Percentiles rank a stretch among this genome's conserved stretches.
Evolutionary conservation across 1,140 invertebrate genomes (phyloP).

Genomic region (Drosophila pandora): DNA sequence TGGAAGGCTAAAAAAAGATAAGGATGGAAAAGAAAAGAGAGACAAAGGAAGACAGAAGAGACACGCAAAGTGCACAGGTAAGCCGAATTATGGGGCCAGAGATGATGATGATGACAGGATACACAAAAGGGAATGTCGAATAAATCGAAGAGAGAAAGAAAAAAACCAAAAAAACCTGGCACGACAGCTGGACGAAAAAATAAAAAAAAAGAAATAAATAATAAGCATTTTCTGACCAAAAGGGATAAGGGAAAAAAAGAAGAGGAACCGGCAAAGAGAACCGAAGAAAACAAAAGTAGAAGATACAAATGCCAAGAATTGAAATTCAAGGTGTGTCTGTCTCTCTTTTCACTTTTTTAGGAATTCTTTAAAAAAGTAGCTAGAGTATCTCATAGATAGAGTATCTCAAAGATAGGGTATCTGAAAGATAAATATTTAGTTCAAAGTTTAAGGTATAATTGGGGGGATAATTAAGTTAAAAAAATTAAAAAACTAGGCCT

Average conservation of each 20-base stretch:
- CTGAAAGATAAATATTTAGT: too few relatives aligned
- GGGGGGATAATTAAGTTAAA: neutral
- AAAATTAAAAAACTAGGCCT: too few relatives aligned
- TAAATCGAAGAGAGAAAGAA: conserved; percentile 12
- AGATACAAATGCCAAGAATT: conserved; percentile 22
- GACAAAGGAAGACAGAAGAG: conserved; percentile 18
- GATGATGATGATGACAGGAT: conserved; percentile 69
- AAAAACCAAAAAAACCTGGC: conserved; percentile 25
- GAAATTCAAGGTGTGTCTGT: conserved; percentile 60
- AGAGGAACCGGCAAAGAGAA: conserved; percentile 9
- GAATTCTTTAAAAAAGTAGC: neutral
- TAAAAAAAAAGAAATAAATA: conserved; percentile 3
- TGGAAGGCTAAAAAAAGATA: conserved; percentile 21
- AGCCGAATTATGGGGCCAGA: conserved; percentile 49
- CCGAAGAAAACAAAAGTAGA: neutral
- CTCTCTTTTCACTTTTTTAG: conserved; percentile 25
- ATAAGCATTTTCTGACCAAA: conserved; percentile 22
- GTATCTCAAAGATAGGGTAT: too few relatives aligned
- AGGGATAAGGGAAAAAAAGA: conserved; percentile 11
- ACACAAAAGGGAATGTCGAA: conserved; percentile 30
- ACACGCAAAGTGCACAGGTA: conserved; percentile 70
- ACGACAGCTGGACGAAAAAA: conserved; percentile 41
- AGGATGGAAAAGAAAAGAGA: conserved; percentile 7
- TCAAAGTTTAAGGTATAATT: too few relatives aligned
- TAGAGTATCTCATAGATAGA: too few relatives aligned